Evolutionary conservation across 2,797 vertebrate genomes (phyloP).

Genomic region (Miichthys miiuy): DNA sequence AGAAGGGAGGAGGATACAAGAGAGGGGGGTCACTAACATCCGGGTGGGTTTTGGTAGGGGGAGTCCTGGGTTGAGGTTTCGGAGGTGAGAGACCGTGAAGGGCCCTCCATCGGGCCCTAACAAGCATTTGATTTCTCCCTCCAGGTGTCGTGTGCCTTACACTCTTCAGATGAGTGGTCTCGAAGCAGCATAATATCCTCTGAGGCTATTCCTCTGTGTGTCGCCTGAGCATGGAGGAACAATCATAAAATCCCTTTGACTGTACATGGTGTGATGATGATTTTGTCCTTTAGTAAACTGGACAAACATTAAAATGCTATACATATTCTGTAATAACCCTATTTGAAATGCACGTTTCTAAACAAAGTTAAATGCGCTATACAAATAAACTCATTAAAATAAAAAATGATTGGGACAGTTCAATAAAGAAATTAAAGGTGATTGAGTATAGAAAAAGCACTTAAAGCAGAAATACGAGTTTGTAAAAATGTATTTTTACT

Average conservation of each 20-base stretch:
- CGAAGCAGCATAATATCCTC: conserved; percentile 54
- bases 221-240: conserved; percentile 7
- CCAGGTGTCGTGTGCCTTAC: conserved; percentile 70
- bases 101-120: conserved; percentile 73
- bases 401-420: background rate
- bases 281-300: conserved; percentile 1
- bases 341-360: background rate
- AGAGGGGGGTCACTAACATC: conserved; percentile 51
- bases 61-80: conserved; percentile 58
- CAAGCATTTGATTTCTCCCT: conserved; percentile 82
- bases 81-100: conserved; percentile 88
- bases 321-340: background rate
- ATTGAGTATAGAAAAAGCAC: background rate
- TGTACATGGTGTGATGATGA: conserved; percentile 8
- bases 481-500: background rate
- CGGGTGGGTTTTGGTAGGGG: conserved; percentile 36
- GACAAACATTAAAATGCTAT: background rate
- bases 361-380: background rate
- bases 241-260: background rate
- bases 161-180: conserved; percentile 60
- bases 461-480: background rate
- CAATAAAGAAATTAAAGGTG: background rate
- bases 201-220: conserved; percentile 33
- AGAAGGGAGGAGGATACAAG: conserved; percentile 34
- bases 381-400: background rate